Percentiles rank a stretch among this genome's conserved stretches.
phyloP scores from a whole-genome alignment of 2,113 vertebrate genomes.

The Psammodynastes pulverulentus region DNA sequence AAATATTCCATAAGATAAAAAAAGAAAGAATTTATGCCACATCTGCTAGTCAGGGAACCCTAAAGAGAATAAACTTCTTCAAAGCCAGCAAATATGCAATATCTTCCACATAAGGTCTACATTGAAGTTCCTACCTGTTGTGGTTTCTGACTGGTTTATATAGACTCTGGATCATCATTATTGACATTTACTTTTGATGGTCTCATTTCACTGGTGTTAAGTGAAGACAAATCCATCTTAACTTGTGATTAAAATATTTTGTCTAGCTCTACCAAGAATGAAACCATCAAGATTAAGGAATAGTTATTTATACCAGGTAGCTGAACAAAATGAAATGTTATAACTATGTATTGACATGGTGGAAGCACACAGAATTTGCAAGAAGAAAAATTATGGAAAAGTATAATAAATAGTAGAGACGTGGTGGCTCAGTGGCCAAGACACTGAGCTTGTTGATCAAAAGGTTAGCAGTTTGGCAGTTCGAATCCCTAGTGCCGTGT shows the following conservation, averaged over 20 bases:
- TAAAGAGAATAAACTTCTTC: background rate
- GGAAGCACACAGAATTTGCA: too few species aligned
- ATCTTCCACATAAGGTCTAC: background rate
- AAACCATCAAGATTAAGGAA: background rate
- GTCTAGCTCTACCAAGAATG: background rate
- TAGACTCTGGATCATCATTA: background rate
- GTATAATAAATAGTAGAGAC: too few species aligned
- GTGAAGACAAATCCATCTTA: background rate
- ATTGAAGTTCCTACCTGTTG: background rate
- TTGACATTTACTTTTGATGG: background rate
- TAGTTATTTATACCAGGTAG: background rate
- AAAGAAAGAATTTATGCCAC: background rate
- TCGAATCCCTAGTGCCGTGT: too few species aligned
- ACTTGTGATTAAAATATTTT: background rate
- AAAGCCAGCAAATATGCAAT: background rate
- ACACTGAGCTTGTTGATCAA: too few species aligned
- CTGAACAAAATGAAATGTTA: background rate
- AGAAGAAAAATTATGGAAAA: too few species aligned
- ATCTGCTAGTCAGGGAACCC: background rate
- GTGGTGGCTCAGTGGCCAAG: too few species aligned
- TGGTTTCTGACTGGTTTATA: background rate
- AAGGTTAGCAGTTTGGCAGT: too few species aligned
- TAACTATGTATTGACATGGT: too few species aligned
- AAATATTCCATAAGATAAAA: background rate
- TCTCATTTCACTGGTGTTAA: background rate